A percentile compares a stretch with the other conserved stretches of the same genome.
Conservation (phyloP, 2,113 vertebrate species). For the Sardina pilchardus region DNA sequence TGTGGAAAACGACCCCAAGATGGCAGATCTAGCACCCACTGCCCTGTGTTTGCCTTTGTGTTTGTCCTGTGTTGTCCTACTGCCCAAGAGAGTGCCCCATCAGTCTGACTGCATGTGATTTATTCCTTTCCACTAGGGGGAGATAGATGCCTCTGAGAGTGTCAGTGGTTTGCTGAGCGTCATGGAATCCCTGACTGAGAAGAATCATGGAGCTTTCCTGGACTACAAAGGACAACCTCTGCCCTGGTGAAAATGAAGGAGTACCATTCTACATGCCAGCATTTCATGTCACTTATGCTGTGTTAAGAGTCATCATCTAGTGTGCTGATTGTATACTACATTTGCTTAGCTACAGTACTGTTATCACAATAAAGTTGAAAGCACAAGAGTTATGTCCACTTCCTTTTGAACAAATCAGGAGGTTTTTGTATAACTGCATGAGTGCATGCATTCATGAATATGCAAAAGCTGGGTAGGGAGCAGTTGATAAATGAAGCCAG, state of each 20-base stretch:
- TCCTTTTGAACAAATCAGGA: too few species aligned
- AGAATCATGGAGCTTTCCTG: constrained; percentile 51
- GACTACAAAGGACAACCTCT: constrained; percentile 36
- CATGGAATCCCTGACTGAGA: constrained; percentile 43
- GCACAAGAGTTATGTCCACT: too few species aligned
- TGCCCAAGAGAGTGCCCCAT: not conserved
- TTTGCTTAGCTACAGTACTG: not conserved
- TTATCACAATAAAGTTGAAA: not conserved
- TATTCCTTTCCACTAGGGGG: constrained; percentile 50
- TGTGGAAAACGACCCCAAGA: too few species aligned
- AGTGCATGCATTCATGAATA: too few species aligned
- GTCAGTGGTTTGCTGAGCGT: constrained; percentile 43
- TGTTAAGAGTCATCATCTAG: too few species aligned
- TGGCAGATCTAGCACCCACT: too few species aligned
- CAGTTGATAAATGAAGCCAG: too few species aligned
- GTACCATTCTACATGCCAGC: not conserved
- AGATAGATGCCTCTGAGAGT: constrained; percentile 44
- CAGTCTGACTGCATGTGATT: not conserved
- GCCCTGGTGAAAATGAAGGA: constrained; percentile 39
- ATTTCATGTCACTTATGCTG: not conserved
- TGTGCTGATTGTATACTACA: not conserved
- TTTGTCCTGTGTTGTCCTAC: too few species aligned
- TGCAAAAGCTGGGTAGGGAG: too few species aligned
- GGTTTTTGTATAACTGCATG: too few species aligned
- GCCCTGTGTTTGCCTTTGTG: too few species aligned